These are phyloP conservation scores for Lagria hirta DNA, from an alignment of 2,888 invertebrate species.

Conservation along the genomic window DNA sequence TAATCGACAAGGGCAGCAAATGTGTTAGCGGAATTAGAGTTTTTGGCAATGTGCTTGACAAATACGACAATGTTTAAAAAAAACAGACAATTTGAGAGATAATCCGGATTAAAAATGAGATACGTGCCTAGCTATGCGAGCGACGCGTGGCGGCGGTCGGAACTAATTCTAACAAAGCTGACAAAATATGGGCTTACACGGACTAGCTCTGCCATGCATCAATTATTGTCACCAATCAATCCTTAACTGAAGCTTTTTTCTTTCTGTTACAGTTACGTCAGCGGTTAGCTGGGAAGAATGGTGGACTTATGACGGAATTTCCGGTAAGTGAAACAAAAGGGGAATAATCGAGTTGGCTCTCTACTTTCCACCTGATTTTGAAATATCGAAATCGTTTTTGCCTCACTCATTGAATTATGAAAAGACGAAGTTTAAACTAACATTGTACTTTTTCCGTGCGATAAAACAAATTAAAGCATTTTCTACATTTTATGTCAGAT, in stretches of 20 bases:
- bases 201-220: slow-evolving; percentile 44
- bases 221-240: slow-evolving; percentile 49
- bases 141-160: slow-evolving; percentile 41
- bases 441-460: no score
- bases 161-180: slow-evolving; percentile 48
- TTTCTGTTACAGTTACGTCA: slow-evolving; percentile 66
- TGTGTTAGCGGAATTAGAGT: slow-evolving; percentile 30
- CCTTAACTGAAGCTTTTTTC: slow-evolving; percentile 27
- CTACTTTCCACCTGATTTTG: no score
- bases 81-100: slow-evolving; percentile 48
- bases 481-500: no score
- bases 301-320: slow-evolving; percentile 61
- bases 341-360: no score
- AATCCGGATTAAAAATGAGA: slow-evolving; percentile 56
- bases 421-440: no score
- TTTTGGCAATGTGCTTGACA: slow-evolving; percentile 32
- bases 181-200: slow-evolving; percentile 49
- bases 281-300: slow-evolving; percentile 92
- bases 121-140: slow-evolving; percentile 47
- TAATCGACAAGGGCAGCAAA: slow-evolving; percentile 13
- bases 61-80: slow-evolving; percentile 34
- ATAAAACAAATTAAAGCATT: no score
- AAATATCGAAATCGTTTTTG: no score
- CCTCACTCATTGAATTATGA: no score
- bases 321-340: slow-evolving; percentile 68